phyloP scores from a whole-genome alignment of 2,113 vertebrate species.

The Nannospalax galili region DNA sequence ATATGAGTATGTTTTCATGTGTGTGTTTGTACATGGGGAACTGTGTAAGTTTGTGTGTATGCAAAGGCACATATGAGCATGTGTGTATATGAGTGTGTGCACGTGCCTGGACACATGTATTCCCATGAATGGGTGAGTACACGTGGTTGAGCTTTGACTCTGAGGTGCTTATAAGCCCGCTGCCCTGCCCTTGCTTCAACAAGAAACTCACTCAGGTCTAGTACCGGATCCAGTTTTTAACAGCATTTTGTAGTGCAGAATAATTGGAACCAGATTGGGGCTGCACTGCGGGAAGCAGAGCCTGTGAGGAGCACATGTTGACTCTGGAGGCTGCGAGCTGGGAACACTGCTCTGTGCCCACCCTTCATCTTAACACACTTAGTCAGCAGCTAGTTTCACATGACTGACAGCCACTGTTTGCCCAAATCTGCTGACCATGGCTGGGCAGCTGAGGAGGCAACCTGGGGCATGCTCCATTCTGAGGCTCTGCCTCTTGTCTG shows the following conservation, averaged over 20 bases:
- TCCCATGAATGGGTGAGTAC: neutral
- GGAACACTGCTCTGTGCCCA: neutral
- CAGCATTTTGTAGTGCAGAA: neutral
- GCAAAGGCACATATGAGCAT: neutral
- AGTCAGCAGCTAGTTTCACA: too few relatives aligned
- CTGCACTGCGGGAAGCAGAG: neutral
- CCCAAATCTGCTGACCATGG: neutral
- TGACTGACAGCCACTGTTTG: too few relatives aligned
- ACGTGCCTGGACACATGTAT: neutral
- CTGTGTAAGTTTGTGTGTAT: neutral
- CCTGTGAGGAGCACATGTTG: neutral
- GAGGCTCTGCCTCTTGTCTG: neutral
- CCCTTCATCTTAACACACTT: too few relatives aligned
- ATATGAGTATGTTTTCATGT: neutral
- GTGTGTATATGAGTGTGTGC: neutral
- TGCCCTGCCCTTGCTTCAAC: neutral
- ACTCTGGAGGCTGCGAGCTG: neutral
- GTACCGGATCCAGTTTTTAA: neutral
- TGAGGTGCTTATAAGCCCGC: neutral
- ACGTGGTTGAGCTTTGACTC: too few relatives aligned
- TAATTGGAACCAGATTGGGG: neutral
- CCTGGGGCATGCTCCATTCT: fast-evolving
- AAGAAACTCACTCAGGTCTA: neutral
- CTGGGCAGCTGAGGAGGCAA: fast-evolving
- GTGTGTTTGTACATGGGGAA: neutral